Evolutionary conservation across 1,140 invertebrate genomes (phyloP), one percentile per base, ranked within the genome.

Genomic region (Acromyrmex echinatior): DNA sequence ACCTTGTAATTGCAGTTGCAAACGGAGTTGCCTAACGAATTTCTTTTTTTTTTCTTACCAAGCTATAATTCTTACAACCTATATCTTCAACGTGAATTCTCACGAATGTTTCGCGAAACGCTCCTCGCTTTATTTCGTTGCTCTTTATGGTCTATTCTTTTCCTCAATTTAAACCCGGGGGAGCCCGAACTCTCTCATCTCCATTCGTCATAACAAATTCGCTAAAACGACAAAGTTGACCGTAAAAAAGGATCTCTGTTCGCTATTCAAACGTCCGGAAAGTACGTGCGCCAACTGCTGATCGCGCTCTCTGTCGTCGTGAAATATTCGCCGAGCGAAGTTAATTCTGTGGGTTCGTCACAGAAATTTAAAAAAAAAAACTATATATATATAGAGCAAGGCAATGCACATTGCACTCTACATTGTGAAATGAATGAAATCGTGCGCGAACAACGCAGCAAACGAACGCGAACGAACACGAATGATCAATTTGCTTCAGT

Each of bases 261-360:
- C 63, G 31, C 65, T 81, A 81, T 81, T 81, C 51, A 81, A 81
- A 81, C 65, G 66, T 31, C 10, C 60, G 25, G 39, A 66, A 81
- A 45, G 51, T 81, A 81, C 79, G 66, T 81, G 79, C 51, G 35
- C 66, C 79, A 81, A 81, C 65, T 81, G 79, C 53, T 81, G 79
- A 81, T 81, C 79, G 35, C 66, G 25, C 25, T 51, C 25, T 21
- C 28, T 39, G 18, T 78, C 58, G 21, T 10, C 45, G 77, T 53
- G 62, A 80, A 63, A 81, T 81, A 81, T 81, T 81, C 51, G 21
- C 25, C 21, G 49, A 25, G 79, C 51, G 10, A 35, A 58, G 28
- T 31, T 31, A 31, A 3, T 31, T 31, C 35, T 21, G 35, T 31
- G 49, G 16, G 70, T 80, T 70, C 28, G n/a, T 70, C 62, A 16